Conservation (phyloP, 2,113 vertebrate species). For the Forbesichthys papilliferus region DNA sequence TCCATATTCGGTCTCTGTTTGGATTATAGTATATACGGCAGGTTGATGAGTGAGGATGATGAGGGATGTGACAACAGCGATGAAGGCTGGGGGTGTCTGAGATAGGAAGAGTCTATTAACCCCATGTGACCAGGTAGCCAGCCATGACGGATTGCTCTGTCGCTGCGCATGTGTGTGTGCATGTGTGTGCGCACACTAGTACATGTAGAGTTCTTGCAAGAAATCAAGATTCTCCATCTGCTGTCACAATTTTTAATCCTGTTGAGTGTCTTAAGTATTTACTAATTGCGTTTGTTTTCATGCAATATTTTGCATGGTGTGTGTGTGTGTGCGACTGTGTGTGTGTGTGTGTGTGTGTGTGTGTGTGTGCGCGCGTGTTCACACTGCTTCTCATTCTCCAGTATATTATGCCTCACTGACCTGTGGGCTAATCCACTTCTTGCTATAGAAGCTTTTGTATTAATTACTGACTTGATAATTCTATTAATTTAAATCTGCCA, state of each 20-base stretch:
- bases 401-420: slow-evolving; percentile 45
- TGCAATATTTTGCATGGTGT: slow-evolving; percentile 8
- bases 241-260: slow-evolving; percentile 2
- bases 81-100: slow-evolving; percentile 42
- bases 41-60: slow-evolving; percentile 37
- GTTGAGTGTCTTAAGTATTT: slow-evolving; percentile 16
- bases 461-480: slow-evolving; percentile 71
- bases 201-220: neutral
- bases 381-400: neutral
- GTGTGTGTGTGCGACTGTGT: neutral
- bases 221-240: neutral
- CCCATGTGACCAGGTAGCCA: slow-evolving; percentile 63
- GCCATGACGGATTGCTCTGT: slow-evolving; percentile 67
- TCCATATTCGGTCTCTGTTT: slow-evolving; percentile 25
- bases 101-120: slow-evolving; percentile 70
- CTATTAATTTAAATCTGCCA: slow-evolving; percentile 70
- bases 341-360: neutral
- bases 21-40: slow-evolving; percentile 40
- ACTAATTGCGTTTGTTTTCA: neutral
- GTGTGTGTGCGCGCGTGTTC: slow-evolving; percentile 17
- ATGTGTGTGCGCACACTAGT: slow-evolving; percentile 16
- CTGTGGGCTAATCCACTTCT: slow-evolving; percentile 45
- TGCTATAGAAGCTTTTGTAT: slow-evolving; percentile 56
- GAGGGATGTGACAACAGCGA: slow-evolving; percentile 35
- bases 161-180: slow-evolving; percentile 24